These are phyloP conservation scores for Python bivittatus DNA, from an alignment of 2,113 vertebrate genomes.

Conservation along the genomic window DNA sequence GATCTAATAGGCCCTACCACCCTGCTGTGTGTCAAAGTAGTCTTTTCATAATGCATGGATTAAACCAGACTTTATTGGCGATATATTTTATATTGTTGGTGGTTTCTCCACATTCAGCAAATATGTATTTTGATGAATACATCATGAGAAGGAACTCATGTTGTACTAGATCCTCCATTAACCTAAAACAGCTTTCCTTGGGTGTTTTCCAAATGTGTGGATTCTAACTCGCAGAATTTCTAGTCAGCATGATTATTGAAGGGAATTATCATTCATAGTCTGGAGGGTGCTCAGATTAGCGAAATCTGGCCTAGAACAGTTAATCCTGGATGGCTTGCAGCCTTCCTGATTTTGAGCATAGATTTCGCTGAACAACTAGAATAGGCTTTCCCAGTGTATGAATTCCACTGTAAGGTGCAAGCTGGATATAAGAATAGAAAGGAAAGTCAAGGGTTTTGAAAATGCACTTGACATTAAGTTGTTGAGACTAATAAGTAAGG, in stretches of 20 bases:
- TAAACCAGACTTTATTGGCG: not conserved
- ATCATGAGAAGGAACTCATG: not conserved
- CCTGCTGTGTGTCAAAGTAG: not conserved
- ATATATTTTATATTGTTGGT: not conserved
- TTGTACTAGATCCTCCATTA: not conserved
- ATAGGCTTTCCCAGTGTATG: not conserved
- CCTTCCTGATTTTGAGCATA: not conserved
- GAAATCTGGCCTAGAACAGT: not conserved
- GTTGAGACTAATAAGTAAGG: not conserved
- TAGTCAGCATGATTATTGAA: too few species aligned
- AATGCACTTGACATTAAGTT: not conserved
- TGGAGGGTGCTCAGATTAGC: not conserved
- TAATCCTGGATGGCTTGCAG: not conserved
- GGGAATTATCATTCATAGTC: not conserved
- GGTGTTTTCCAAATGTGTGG: not conserved
- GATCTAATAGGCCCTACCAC: not conserved
- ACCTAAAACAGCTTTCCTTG: not conserved
- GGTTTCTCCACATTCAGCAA: not conserved
- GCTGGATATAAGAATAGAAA: not conserved
- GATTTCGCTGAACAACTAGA: not conserved
- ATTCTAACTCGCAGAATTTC: too few species aligned
- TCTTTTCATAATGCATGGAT: not conserved
- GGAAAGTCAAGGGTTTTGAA: not conserved
- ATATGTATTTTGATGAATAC: not conserved
- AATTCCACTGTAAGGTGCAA: not conserved